Conservation (phyloP, 2,113 vertebrate species). For the Cynoglossus semilaevis region DNA sequence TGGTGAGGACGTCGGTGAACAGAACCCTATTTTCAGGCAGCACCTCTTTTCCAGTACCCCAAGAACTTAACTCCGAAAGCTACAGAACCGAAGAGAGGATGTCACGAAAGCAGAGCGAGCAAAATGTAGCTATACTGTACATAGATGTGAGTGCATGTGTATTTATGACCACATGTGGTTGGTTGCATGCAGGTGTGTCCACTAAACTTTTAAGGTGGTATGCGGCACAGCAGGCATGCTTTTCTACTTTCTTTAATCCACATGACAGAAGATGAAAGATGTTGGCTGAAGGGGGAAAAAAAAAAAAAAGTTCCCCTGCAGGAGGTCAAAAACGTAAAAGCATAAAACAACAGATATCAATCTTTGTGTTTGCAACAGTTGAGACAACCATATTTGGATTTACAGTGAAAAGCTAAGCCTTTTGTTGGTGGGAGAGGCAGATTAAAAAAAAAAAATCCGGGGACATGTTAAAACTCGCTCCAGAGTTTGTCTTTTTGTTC, state of each 20-base stretch:
- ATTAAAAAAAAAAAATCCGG: too few species aligned
- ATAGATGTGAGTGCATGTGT: too few species aligned
- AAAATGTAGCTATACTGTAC: background rate
- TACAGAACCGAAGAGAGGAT: too few species aligned
- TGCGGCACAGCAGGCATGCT: conserved; percentile 10
- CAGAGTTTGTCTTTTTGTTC: too few species aligned
- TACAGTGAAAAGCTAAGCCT: conserved; percentile 2
- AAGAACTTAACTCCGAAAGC: too few species aligned
- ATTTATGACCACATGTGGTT: conserved; percentile 3
- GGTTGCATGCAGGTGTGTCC: conserved; percentile 25
- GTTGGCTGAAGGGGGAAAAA: conserved; percentile 2
- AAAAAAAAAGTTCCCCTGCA: conserved; percentile 12
- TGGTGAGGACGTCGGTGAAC: too few species aligned
- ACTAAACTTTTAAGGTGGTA: conserved; percentile 25
- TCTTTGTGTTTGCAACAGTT: background rate
- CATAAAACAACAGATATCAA: conserved; percentile 12
- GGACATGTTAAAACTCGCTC: too few species aligned
- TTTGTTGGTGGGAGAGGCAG: background rate
- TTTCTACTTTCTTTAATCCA: conserved; percentile 34
- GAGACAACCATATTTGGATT: conserved; percentile 16
- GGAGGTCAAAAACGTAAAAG: conserved; percentile 13
- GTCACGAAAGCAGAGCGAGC: too few species aligned
- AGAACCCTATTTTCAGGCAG: too few species aligned
- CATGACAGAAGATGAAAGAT: background rate
- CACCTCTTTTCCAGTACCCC: too few species aligned